A percentile compares a stretch with the other conserved stretches of the same genome.
Conservation (phyloP, 64 coral and sea anemone species). For the Montipora foliosa region DNA sequence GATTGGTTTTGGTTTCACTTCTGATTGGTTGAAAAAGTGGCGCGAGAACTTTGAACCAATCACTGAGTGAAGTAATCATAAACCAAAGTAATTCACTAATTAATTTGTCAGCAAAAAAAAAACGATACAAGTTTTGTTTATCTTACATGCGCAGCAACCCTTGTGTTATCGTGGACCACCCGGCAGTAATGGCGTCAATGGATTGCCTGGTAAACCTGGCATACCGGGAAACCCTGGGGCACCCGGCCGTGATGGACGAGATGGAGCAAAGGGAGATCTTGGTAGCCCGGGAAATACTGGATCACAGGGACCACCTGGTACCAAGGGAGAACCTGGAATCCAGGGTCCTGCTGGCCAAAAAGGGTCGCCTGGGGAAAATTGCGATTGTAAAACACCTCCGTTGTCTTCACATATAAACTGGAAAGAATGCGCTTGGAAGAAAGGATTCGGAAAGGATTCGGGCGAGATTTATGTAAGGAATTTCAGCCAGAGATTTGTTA, state of each 20-base stretch:
- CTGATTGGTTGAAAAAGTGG: too few species aligned
- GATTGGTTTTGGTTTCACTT: too few species aligned
- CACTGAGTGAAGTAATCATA: too few species aligned
- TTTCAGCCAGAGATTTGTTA: not conserved
- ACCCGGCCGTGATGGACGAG: not conserved
- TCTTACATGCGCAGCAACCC: not conserved
- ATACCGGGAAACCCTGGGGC: not conserved
- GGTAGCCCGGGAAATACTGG: not conserved
- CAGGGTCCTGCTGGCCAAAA: not conserved
- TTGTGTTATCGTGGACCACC: not conserved
- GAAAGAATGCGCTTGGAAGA: not conserved
- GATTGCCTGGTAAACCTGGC: not conserved
- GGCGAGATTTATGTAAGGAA: not conserved
- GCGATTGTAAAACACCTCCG: not conserved
- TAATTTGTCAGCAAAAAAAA: not conserved
- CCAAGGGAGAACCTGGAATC: not conserved
- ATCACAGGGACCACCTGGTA: not conserved
- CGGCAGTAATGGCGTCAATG: not conserved
- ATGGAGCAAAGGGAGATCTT: not conserved
- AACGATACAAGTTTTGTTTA: not conserved
- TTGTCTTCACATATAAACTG: conserved; percentile 3
- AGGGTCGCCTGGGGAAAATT: not conserved
- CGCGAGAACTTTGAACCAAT: too few species aligned
- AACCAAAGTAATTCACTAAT: too few species aligned
- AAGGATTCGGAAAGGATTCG: not conserved